phyloP scores from a whole-genome alignment of 2,797 vertebrate species.

The Amazona ochrocephala region DNA sequence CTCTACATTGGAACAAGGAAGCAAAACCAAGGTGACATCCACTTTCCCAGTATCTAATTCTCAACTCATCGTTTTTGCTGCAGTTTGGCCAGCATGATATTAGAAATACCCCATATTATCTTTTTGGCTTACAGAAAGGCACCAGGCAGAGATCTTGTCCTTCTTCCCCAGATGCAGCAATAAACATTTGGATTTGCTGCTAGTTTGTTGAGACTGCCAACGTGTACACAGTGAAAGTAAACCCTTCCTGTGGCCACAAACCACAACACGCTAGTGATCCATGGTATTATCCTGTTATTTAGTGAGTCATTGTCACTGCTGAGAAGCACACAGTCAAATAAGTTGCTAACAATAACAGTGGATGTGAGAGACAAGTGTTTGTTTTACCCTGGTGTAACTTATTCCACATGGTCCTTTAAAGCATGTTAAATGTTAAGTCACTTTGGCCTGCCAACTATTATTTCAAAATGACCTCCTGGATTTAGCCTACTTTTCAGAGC shows the following conservation, averaged over 20 bases:
- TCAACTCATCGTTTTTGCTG: not conserved
- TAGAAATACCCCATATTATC: not conserved
- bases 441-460: not conserved
- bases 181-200: constrained; percentile 48
- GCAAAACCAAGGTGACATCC: not conserved
- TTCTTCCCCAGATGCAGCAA: not conserved
- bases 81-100: not conserved
- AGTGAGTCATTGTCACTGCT: constrained; percentile 6
- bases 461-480: constrained; percentile 13
- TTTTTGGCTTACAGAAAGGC: not conserved
- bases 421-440: not conserved
- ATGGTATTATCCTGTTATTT: not conserved
- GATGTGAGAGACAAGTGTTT: constrained; percentile 45
- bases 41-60: not conserved
- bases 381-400: constrained; percentile 47
- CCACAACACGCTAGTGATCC: constrained; percentile 14
- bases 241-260: constrained; percentile 41
- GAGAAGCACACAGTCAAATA: not conserved
- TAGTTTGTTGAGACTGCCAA: not conserved
- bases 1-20: fast-evolving
- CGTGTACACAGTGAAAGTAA: constrained; percentile 36
- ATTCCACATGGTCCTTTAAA: constrained; percentile 43
- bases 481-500: not conserved
- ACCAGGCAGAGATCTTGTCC: not conserved
- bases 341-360: constrained; percentile 55